Base-by-base conservation (phyloP, 2,797 vertebrate species). In the Tokudaia tokunoshimensis region DNA sequence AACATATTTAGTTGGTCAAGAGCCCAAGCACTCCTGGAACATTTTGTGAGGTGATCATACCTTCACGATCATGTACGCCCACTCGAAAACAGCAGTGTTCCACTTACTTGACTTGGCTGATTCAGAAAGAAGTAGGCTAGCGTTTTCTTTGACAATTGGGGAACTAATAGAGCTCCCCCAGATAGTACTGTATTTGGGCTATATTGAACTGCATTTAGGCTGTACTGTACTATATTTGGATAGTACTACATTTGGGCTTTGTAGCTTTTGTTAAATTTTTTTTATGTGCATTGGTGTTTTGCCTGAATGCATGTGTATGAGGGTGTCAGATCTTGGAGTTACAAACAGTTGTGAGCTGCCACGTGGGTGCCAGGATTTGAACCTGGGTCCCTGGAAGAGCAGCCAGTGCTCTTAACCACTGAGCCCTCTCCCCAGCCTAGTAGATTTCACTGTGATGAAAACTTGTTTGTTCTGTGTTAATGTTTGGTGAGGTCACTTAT, bases 401-500 rank as follows among this genome's bases (percentile, higher is more conserved):
- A 52, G 61, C 19, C n/a, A 72, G 82, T 50, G 61, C 41, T 67
- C 63, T 52, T 70, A 67, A 37, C n/a, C 65, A 50, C 26, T 75
- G n/a, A 74, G 6, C 52, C 86, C 57, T 57, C n/a, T 74, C 70
- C 41, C n/a, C 26, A 88, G 86, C 70, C 52, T 37, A 26, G 47
- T 15, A 67, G 83, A 57, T 12, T 87, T 52, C 47, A 76, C 61
- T 50, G 52, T 63, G 47, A 80, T 50, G 3, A 74, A 91, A 52
- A 67, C 47, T 55, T 92, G n/a, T 87, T 92, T 84, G 50, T 29
- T 75, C 8, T 26, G 88, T 92, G 70, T 52, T 85, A 47, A 72
- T 79, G 92, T 88, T 78, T 41, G 47, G 88, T 92, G 92, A 96
- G 67, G 92, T 94, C 90, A 96, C 47, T 63, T 78, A 81, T 47